Percentiles rank a stretch among this genome's conserved stretches.
phyloP scores from a whole-genome alignment of 1,140 invertebrate genomes.

The Plodia interpunctella region DNA sequence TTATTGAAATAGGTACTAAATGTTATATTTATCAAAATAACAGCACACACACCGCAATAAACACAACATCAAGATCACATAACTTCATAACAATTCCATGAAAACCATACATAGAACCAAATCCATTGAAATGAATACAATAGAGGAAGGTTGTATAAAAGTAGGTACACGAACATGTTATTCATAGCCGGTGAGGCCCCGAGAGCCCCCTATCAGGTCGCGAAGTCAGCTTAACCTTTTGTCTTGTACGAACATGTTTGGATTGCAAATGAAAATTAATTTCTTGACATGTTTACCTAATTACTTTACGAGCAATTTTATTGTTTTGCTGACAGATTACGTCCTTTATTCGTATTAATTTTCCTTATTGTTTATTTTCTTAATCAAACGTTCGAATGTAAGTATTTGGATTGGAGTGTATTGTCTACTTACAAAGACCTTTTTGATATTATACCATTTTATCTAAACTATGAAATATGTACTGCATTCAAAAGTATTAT shows the following conservation, averaged over 20 bases:
- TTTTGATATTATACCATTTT: background rate
- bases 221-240: background rate
- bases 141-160: background rate
- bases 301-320: background rate
- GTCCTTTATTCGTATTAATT: no score
- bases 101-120: background rate
- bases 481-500: no score
- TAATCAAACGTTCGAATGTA: no score
- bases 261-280: slow-evolving; percentile 2
- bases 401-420: no score
- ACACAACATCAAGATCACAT: no score
- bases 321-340: background rate
- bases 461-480: no score
- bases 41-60: no score
- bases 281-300: slow-evolving; percentile 7
- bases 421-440: background rate
- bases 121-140: slow-evolving; percentile 1
- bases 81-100: background rate
- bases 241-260: background rate
- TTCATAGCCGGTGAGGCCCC: background rate
- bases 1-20: no score
- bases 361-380: no score
- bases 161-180: background rate
- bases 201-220: background rate
- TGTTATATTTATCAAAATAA: no score